Evolutionary conservation across 2,113 vertebrate species (phyloP), one percentile per base, ranked within the genome.

Genomic region (Garra rufa): DNA sequence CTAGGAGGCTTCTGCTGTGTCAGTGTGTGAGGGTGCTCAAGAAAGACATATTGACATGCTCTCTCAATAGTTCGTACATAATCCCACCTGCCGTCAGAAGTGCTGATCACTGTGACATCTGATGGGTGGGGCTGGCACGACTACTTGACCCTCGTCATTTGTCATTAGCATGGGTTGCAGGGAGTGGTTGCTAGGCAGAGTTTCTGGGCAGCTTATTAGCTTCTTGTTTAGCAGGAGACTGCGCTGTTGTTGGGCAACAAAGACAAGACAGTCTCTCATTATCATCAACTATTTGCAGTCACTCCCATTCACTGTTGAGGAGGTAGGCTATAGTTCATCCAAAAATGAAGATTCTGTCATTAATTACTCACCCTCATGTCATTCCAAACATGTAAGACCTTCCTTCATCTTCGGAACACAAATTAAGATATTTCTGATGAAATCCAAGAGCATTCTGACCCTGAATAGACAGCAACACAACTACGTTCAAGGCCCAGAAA

Each of bases 101-200:
- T 65, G 79, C 76, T 88, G 87, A 85, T 83, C 70, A n/a, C 6
- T 13, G 24, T 69, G 86, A 88, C 83, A 80, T 85, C 76, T 83
- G 83, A 44, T 8, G 74, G 43, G 50, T 57, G 55, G 63, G 63
- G 44, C 15, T 19, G 76, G 81, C 74, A 52, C 21, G 50, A 59
- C 28, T 55, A 81, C 69, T 46, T 89, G 85, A 86, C 88, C 87
- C 74, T 82, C 57, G 67, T 83, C 84, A 82, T 88, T 86, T 85
- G 76, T 85, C 71, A 86, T 83, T 89, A 88, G 79, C 30, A 86
- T 83, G 78, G 83, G 78, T 70, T 55, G 65, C 44, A 48, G 71
- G 52, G 61, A 82, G 65, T 50, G 41, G 84, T 79, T 89, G 86
- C 86, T 87, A 82, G 77, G 84, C 84, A 87, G 63, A 80, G 76